Evolutionary conservation across 2,888 invertebrate species (phyloP), one percentile per base, ranked within the genome.

Genomic region (Atrina japonica): DNA sequence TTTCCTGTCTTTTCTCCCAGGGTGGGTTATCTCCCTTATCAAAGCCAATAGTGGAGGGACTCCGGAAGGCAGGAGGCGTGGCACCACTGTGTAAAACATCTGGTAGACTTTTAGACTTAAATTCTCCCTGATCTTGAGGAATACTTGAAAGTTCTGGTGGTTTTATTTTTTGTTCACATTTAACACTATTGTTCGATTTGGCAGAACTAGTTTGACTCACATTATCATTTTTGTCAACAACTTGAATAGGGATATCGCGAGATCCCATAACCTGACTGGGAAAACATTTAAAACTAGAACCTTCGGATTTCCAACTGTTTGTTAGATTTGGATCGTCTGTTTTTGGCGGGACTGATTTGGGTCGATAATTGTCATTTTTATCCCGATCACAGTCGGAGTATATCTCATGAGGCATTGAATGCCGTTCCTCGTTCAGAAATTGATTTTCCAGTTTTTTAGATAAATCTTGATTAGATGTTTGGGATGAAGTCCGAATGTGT

Each of bases 391-490:
- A 61, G 11, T 61, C 56, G 2, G 71, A 63, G 30, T 72, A 67
- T 16, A 67, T 45, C 14, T 72, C 67, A 40, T 63, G 67, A n/a
- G 71, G 71, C 47, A 72, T 52, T 1, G 71, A 72, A 64, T 67
- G 71, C 35, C 67, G 55, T 43, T 67, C 71, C 21, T 72, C 59
- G 21, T 64, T 67, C 29, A 58, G 2, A 43, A 63, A 67, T 21
- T 72, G 41, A 5, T 72, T 64, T 43, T 71, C 71, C 23, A 60
- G 47, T 43, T 55, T 71, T 18, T 67, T 72, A n/a, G 67, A 59
- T 27, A 67, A 47, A n/a, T 61, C 71, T 21, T 49, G 50, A 58
- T 58, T 47, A 35, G 56, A 49, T 30, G 52, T 58, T 18, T 53
- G 35, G 21, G 61, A 66, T 14, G 49, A 45, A 11, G 71, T 72